Percentiles rank a stretch among this genome's conserved stretches.
These are phyloP conservation scores for Zeugodacus cucurbitae DNA, from an alignment of 1,140 invertebrate species.

Conservation along the genomic window DNA sequence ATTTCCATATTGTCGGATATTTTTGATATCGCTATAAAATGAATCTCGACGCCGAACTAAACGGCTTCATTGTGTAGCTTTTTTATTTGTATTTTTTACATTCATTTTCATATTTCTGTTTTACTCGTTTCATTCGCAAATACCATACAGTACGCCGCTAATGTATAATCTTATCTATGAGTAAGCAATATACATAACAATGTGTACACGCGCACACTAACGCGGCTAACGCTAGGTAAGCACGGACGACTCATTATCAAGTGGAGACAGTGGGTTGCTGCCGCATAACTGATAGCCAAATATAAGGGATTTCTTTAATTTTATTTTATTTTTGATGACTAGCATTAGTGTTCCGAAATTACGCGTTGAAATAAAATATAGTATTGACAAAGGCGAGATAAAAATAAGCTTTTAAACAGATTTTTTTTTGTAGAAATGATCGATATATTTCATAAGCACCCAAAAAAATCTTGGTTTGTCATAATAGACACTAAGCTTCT, in stretches of 20 bases:
- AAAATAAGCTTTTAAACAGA: neutral
- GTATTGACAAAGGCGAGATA: neutral
- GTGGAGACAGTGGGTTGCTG: neutral
- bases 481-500: neutral
- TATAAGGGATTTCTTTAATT: too few species aligned
- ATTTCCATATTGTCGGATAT: neutral
- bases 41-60: neutral
- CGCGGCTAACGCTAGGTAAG: neutral
- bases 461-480: too few species aligned
- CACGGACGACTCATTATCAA: neutral
- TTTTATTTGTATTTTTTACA: neutral
- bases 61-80: neutral
- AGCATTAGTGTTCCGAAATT: too few species aligned
- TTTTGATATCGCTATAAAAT: neutral
- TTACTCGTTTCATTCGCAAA: neutral
- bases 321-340: too few species aligned
- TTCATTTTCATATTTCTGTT: slow-evolving; percentile 21
- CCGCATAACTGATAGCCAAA: neutral
- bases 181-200: neutral
- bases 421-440: neutral
- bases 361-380: neutral
- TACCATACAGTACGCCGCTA: neutral
- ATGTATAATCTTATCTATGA: slow-evolving; percentile 25
- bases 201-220: neutral
- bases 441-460: too few species aligned